These are phyloP conservation scores for Dreissena polymorpha DNA, from an alignment of 1,140 invertebrate species.

Conservation along the genomic window DNA sequence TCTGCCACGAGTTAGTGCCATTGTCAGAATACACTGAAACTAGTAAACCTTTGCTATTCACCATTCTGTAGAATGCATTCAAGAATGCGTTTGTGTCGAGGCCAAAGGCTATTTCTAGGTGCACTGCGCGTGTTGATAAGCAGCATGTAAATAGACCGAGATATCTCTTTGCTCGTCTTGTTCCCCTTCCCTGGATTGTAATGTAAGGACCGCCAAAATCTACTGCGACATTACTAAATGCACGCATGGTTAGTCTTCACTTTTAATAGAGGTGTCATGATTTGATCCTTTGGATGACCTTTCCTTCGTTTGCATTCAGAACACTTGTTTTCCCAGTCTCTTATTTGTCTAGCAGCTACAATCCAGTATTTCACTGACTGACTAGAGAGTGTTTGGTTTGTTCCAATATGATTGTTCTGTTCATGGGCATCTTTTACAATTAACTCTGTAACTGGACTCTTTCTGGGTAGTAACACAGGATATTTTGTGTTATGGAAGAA, in stretches of 20 bases:
- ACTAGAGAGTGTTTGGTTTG: constrained; percentile 15
- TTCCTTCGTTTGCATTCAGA: constrained; percentile 9
- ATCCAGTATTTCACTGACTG: constrained; percentile 13
- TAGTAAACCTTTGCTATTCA: background rate
- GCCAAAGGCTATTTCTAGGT: constrained; percentile 8
- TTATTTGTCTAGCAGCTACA: constrained; percentile 20
- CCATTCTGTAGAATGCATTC: constrained; percentile 34
- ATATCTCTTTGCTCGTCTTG: constrained; percentile 27
- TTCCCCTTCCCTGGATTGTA: constrained; percentile 1
- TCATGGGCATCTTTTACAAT: constrained; percentile 26
- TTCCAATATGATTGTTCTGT: constrained; percentile 1
- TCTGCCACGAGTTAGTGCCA: constrained; percentile 20
- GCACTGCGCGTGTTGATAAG: constrained; percentile 3
- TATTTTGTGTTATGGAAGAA: background rate
- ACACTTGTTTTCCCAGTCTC: background rate
- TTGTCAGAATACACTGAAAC: constrained; percentile 19
- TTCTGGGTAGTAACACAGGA: constrained; percentile 22
- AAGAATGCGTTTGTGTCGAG: constrained; percentile 20
- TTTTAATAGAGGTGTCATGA: constrained; percentile 20
- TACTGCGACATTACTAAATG: constrained; percentile 8
- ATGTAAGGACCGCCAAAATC: too few relatives aligned
- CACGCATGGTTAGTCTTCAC: background rate
- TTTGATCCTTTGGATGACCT: constrained; percentile 8
- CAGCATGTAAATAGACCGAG: constrained; percentile 30
- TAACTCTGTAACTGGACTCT: constrained; percentile 4